phyloP scores from a whole-genome alignment of 2,888 invertebrate species.

The Scrobipalpa atriplicella region DNA sequence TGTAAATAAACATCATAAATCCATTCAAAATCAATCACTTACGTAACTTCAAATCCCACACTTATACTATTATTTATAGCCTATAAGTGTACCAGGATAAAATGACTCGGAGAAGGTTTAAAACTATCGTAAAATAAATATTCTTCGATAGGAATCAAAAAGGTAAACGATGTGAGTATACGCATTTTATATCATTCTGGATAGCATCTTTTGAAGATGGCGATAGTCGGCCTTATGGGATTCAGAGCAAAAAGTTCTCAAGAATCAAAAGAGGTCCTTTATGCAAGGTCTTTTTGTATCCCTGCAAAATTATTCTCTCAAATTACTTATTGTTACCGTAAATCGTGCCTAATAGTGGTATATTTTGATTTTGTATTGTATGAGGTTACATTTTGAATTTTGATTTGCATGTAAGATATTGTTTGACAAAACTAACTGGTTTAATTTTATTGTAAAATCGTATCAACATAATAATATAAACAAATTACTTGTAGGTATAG shows the following conservation, averaged over 20 bases:
- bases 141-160: constrained; percentile 39
- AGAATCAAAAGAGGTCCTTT: not conserved
- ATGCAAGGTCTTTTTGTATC: not conserved
- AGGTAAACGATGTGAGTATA: constrained; percentile 42
- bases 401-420: not conserved
- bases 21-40: not conserved
- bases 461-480: no score
- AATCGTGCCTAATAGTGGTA: no score
- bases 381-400: not conserved
- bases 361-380: no score
- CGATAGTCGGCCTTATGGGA: constrained; percentile 34
- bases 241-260: constrained; percentile 1
- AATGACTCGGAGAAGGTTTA: constrained; percentile 7
- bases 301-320: not conserved
- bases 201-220: constrained; percentile 35
- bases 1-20: not conserved
- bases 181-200: constrained; percentile 38
- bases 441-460: no score
- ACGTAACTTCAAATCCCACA: constrained; percentile 1
- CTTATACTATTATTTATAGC: not conserved
- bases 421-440: not conserved
- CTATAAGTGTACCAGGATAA: constrained; percentile 12
- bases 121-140: constrained; percentile 38
- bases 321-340: no score
- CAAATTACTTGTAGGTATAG: no score